Conservation (phyloP, 2,888 invertebrate genomes). For the Eupithecia subumbrata region DNA sequence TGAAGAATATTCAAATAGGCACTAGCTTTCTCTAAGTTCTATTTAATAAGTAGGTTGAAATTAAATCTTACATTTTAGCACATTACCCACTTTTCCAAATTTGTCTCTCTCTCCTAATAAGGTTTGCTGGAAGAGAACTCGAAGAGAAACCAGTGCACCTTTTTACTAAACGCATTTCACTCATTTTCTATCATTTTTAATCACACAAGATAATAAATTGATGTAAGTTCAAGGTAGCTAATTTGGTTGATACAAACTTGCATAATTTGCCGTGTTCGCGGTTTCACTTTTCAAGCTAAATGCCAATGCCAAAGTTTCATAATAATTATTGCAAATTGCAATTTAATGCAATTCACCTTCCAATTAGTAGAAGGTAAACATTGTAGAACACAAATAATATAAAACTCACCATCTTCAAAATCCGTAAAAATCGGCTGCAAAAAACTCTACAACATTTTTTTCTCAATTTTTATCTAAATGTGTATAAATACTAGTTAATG, state of each 20-base stretch:
- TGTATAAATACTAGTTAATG: background rate
- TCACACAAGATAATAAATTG: too few species aligned
- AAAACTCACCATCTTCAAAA: background rate
- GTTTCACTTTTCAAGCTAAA: conserved; percentile 29
- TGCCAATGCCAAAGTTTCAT: conserved; percentile 39
- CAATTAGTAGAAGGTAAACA: background rate
- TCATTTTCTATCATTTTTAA: too few species aligned
- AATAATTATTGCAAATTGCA: background rate
- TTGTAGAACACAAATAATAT: background rate
- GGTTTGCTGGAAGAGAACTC: too few species aligned
- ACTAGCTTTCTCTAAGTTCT: too few species aligned
- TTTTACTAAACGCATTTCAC: too few species aligned
- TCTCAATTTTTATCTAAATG: background rate
- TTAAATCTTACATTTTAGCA: too few species aligned
- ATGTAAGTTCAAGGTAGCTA: conserved; percentile 28
- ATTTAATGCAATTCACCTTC: conserved; percentile 1
- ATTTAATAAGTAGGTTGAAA: too few species aligned
- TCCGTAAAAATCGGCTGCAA: background rate
- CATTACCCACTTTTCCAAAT: too few species aligned
- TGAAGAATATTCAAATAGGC: too few species aligned
- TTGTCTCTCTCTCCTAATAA: too few species aligned
- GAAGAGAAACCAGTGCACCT: too few species aligned
- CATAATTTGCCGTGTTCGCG: conserved; percentile 23
- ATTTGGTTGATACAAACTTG: conserved; percentile 14
- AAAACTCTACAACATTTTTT: background rate